Conservation (phyloP, 2,797 vertebrate genomes). For the Darevskia nairensis region DNA sequence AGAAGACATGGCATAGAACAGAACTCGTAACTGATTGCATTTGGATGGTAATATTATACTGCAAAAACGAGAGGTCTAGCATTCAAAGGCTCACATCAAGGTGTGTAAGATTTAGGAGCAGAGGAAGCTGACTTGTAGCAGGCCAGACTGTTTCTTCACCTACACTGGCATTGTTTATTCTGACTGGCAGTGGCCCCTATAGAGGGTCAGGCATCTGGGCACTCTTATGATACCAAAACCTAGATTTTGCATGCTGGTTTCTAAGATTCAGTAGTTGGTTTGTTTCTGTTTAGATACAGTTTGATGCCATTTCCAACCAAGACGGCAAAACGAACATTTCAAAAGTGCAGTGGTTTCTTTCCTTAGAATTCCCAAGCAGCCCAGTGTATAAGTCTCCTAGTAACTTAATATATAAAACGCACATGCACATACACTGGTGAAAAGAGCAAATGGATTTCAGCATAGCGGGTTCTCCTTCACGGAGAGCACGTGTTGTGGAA, state of each 20-base stretch:
- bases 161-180: neutral
- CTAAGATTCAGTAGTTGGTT: no score
- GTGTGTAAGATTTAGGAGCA: neutral
- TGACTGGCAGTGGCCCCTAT: neutral
- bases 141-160: neutral
- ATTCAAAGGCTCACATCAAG: neutral
- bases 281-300: no score
- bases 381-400: no score
- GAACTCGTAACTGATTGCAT: constrained; percentile 33
- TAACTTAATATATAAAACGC: neutral
- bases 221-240: no score
- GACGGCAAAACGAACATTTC: no score
- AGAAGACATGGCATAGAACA: constrained; percentile 1
- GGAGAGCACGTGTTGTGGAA: no score
- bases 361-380: no score
- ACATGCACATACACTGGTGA: neutral
- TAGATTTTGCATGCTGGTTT: no score
- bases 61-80: neutral
- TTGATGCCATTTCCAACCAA: no score
- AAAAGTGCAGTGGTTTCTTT: no score
- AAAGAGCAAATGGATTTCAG: neutral
- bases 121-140: neutral
- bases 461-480: no score
- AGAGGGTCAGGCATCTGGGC: neutral
- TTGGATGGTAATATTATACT: neutral